phyloP scores from a whole-genome alignment of 2,888 invertebrate genomes.

The Apotomis turbidana region DNA sequence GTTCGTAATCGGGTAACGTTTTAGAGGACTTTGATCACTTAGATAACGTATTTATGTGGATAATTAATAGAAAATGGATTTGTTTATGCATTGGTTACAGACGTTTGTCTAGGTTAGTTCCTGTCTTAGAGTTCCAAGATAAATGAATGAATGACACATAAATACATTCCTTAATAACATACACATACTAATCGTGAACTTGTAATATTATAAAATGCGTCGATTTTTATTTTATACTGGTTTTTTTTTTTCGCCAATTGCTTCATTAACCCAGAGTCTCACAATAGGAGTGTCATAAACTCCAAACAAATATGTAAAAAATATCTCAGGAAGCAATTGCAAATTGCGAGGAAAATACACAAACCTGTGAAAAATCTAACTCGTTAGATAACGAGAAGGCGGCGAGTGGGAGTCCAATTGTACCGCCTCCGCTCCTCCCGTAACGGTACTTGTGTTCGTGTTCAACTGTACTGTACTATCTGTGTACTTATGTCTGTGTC shows the following conservation, averaged over 20 bases:
- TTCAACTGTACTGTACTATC: neutral
- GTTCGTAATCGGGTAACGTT: neutral
- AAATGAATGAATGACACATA: no score
- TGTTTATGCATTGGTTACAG: neutral
- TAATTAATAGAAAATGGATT: neutral
- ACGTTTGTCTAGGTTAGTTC: no score
- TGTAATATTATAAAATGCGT: no score
- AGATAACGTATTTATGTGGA: neutral
- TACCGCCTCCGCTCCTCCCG: constrained; percentile 8
- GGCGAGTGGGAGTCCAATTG: constrained; percentile 22
- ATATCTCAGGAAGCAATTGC: neutral
- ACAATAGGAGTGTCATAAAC: neutral
- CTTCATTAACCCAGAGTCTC: no score
- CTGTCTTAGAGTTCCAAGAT: no score
- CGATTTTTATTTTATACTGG: no score
- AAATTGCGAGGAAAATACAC: neutral
- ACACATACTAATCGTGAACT: no score
- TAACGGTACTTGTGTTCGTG: constrained; percentile 1
- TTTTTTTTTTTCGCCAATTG: no score
- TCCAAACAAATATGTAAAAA: neutral
- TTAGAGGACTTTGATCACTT: neutral
- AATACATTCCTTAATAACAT: no score
- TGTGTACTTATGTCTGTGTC: neutral
- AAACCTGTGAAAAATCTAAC: constrained; percentile 5
- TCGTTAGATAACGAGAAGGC: constrained; percentile 16